Evolutionary conservation across 2,113 vertebrate species (phyloP).

Genomic region (Hassar affinis): DNA sequence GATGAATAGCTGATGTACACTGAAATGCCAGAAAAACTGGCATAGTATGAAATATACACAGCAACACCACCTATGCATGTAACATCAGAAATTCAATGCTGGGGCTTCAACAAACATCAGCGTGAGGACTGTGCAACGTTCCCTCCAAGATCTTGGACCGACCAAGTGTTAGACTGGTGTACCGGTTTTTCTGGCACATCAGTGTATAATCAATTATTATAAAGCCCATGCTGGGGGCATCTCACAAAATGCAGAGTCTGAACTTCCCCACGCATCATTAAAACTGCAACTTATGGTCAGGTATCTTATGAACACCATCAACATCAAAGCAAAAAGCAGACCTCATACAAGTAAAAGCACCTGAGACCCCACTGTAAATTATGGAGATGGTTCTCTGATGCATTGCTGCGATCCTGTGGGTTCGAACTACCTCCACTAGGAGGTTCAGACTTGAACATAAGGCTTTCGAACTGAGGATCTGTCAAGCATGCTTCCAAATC

Average conservation of each 20-base stretch:
- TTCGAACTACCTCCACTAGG: neutral
- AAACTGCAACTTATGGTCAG: neutral
- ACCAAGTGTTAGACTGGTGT: too few species aligned
- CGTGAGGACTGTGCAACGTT: too few species aligned
- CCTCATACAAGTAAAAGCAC: neutral
- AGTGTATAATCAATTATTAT: neutral
- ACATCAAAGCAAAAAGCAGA: neutral
- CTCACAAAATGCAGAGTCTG: neutral
- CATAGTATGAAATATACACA: too few species aligned
- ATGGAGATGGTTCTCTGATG: neutral
- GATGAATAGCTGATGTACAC: too few species aligned
- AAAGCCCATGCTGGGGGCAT: neutral
- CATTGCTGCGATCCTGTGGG: neutral
- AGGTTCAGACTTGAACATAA: neutral
- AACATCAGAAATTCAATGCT: too few species aligned
- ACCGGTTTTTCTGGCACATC: too few species aligned
- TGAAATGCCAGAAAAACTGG: too few species aligned
- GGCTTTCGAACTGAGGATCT: neutral
- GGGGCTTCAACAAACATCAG: too few species aligned
- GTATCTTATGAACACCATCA: neutral
- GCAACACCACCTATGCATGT: too few species aligned
- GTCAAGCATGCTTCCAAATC: neutral
- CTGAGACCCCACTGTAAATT: neutral
- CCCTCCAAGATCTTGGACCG: too few species aligned
- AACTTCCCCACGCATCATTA: neutral